A percentile compares a stretch with the other conserved stretches of the same genome.
These are phyloP conservation scores for Campopleginae sp. DNA, from an alignment of 2,888 invertebrate species.

Conservation along the genomic window DNA sequence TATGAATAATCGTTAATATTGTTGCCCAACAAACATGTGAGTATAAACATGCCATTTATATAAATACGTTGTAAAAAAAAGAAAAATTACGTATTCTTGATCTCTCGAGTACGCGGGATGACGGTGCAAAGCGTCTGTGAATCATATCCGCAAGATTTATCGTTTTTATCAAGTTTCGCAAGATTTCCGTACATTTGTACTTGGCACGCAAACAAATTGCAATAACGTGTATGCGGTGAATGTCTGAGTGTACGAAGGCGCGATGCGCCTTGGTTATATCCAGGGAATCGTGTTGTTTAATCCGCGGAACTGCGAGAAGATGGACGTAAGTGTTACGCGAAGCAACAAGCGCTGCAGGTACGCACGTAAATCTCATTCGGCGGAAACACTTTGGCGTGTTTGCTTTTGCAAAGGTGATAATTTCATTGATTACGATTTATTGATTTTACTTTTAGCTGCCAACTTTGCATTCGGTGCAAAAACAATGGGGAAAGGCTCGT, in stretches of 20 bases:
- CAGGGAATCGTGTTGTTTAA: conserved; percentile 23
- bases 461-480: background rate
- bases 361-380: background rate
- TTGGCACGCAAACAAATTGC: conserved; percentile 47
- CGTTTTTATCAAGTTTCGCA: conserved; percentile 32
- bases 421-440: background rate
- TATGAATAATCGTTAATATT: background rate
- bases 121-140: conserved; percentile 23
- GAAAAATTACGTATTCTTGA: conserved; percentile 6
- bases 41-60: background rate
- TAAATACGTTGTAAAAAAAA: background rate
- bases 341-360: conserved; percentile 45
- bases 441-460: background rate
- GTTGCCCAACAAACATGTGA: background rate
- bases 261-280: background rate
- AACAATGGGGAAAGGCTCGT: background rate
- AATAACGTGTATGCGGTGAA: conserved; percentile 21
- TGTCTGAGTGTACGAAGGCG: conserved; percentile 1
- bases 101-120: conserved; percentile 16
- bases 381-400: conserved; percentile 6
- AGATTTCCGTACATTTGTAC: conserved; percentile 27
- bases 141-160: conserved; percentile 46
- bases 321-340: conserved; percentile 61
- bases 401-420: conserved; percentile 5
- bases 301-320: background rate